Evolutionary conservation across 2,113 vertebrate species (phyloP), one percentile per base, ranked within the genome.

Genomic region (Numenius arquata): DNA sequence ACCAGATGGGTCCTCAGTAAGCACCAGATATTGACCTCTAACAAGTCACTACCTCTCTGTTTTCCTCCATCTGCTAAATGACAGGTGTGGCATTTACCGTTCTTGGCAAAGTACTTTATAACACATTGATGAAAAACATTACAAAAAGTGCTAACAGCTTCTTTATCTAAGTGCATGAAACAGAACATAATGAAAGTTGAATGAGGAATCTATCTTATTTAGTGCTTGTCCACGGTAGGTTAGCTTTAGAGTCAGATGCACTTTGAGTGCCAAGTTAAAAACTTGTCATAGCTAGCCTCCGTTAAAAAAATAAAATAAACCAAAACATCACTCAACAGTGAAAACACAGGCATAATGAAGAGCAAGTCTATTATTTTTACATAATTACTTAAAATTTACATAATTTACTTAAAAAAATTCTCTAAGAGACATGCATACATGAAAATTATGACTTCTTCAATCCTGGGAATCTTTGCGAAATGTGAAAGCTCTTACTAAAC

Each of bases 361-460:
- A 58, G 13, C 1, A 93, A 91, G 50, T 5, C 11, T 59, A 43
- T 18, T 68, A 22, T 36, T 85, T 93, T 83, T 77, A 70, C 23
- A n/a, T n/a, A n/a, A n/a, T n/a, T n/a, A n/a, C n/a, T n/a, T n/a
- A n/a, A n/a, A n/a, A n/a, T n/a, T n/a, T n/a, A n/a, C n/a, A n/a
- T n/a, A n/a, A n/a, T n/a, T n/a, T n/a, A n/a, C n/a, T n/a, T n/a
- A n/a, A n/a, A n/a, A n/a, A n/a, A 83, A 47, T 34, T 81, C 36
- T 91, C 29, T 59, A 71, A 47, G 11, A 78, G 32, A 25, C 93
- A 80, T 0, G 0, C 11, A 58, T 8, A 29, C 0, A 0, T 36
- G 20, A 71, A 74, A 79, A 87, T 71, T 21, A 30, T 23, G 47
- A 72, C 12, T 62, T 5, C 21, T 82, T 50, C 56, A 63, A 15